Conservation (phyloP, 2,888 invertebrate genomes). For the Neoitamus cyanurus region DNA sequence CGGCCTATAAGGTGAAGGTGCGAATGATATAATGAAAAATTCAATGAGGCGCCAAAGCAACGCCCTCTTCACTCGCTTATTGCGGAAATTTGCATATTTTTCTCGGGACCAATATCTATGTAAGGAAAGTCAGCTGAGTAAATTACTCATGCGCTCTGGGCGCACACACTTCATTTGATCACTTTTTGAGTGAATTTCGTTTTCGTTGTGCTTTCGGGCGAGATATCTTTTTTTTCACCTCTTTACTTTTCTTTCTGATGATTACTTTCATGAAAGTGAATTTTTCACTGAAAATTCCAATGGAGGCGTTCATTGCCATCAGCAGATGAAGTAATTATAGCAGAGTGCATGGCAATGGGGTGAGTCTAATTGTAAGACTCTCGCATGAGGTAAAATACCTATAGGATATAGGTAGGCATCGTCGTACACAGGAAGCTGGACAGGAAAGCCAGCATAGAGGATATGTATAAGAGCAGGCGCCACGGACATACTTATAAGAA, state of each 20-base stretch:
- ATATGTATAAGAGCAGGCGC: too few relatives aligned
- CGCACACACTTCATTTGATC: not conserved
- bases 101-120: not conserved
- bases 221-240: not conserved
- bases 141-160: not conserved
- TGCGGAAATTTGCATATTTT: not conserved
- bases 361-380: too few relatives aligned
- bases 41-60: not conserved
- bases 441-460: too few relatives aligned
- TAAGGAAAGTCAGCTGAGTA: not conserved
- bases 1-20: constrained; percentile 23
- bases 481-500: too few relatives aligned
- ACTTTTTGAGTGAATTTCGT: not conserved
- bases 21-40: constrained; percentile 22
- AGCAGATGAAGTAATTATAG: not conserved
- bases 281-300: not conserved
- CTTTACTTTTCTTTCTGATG: not conserved
- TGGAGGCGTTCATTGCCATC: not conserved
- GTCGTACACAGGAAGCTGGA: too few relatives aligned
- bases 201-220: constrained; percentile 6
- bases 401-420: too few relatives aligned
- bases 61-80: constrained; percentile 1
- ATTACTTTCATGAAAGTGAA: constrained; percentile 27
- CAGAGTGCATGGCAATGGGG: not conserved
- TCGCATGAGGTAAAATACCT: too few relatives aligned